Conservation (phyloP, 2,888 invertebrate species). For the Lamellibrachia satsuma region DNA sequence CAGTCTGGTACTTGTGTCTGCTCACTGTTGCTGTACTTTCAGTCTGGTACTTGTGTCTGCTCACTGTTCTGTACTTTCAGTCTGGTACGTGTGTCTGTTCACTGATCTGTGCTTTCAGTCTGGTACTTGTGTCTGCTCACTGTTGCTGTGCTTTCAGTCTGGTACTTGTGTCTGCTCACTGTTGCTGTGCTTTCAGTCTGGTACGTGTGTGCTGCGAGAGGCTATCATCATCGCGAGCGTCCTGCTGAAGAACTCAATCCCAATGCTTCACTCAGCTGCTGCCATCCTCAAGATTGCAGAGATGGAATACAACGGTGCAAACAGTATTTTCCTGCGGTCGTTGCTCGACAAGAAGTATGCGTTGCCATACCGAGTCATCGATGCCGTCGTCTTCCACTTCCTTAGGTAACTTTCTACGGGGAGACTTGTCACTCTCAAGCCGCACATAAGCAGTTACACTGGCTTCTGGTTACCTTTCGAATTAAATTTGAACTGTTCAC, state of each 20-base stretch:
- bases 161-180: not conserved
- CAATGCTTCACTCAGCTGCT: constrained; percentile 93
- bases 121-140: not conserved
- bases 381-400: constrained; percentile 94
- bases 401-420: constrained; percentile 73
- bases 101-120: too few species aligned
- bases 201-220: constrained; percentile 93
- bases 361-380: constrained; percentile 91
- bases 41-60: constrained; percentile 88
- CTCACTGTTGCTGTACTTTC: constrained; percentile 43
- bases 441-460: too few species aligned
- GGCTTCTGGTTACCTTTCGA: too few species aligned
- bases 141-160: not conserved
- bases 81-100: too few species aligned
- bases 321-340: constrained; percentile 91
- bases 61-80: too few species aligned
- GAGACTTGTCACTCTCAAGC: not conserved
- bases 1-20: not conserved
- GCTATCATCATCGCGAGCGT: constrained; percentile 95
- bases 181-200: constrained; percentile 72
- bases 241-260: constrained; percentile 88
- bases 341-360: constrained; percentile 98
- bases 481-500: too few species aligned
- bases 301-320: constrained; percentile 89
- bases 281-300: constrained; percentile 94